These are phyloP conservation scores for Nomada flava DNA, from an alignment of 2,888 invertebrate species.

Conservation along the genomic window DNA sequence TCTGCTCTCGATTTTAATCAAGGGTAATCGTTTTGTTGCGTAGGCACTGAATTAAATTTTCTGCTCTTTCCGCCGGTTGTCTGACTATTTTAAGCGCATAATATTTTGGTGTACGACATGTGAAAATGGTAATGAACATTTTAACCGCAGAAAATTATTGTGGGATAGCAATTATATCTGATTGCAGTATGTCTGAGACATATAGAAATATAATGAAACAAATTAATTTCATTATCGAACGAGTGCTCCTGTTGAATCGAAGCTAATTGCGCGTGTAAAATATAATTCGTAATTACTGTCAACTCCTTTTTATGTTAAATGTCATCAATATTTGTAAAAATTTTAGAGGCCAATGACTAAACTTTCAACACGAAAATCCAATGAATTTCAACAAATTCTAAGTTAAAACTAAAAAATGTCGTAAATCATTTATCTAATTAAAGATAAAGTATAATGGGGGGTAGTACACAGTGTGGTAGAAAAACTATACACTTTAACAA, in stretches of 20 bases:
- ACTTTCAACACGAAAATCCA: not conserved
- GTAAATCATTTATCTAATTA: too few species aligned
- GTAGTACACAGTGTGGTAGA: not conserved
- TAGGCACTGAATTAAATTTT: slow-evolving; percentile 1
- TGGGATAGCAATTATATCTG: too few species aligned
- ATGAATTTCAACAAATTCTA: too few species aligned
- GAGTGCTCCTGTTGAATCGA: not conserved
- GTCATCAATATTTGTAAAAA: not conserved
- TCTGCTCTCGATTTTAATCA: slow-evolving; percentile 1
- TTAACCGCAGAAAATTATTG: too few species aligned
- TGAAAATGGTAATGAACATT: not conserved
- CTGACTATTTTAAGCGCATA: not conserved
- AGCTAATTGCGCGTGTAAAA: not conserved
- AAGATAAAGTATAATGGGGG: not conserved
- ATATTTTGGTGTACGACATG: not conserved
- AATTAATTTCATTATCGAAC: not conserved
- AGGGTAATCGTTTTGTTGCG: not conserved
- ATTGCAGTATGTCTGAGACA: too few species aligned
- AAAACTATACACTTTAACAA: slow-evolving; percentile 64
- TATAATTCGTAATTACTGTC: not conserved
- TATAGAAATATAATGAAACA: not conserved
- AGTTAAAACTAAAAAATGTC: too few species aligned
- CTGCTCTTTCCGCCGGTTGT: not conserved
- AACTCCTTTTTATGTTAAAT: not conserved
- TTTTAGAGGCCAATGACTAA: not conserved